Base-by-base conservation (phyloP, 35 echinoderm and acorn worm species). In the Ophiothrix spiculata region DNA sequence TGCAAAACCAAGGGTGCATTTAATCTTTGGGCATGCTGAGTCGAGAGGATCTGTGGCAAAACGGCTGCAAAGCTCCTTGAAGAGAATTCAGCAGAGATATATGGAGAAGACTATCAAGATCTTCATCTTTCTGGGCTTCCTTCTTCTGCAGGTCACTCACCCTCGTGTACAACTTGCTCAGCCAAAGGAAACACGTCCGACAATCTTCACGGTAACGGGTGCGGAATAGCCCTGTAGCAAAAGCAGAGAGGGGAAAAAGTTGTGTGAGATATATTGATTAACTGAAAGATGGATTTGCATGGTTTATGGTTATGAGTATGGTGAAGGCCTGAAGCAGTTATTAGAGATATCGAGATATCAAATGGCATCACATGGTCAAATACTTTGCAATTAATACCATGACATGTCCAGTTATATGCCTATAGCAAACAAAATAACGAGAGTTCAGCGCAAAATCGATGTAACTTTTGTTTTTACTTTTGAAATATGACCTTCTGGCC, bases 201-300 rank as follows among this genome's bases (percentile, higher is more conserved):
- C 94, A 97, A 77, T 97, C 94, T 29, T 93, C 94, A 29, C 91
- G 87, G 84, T 84, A 97, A 37, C 87, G 76, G 21, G 94, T 93
- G 39, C 77, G 83, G 79, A 97, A 93, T 73, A 97, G 49, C 74
- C 94, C 94, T 97, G 81, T 21, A 75, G 81, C 64, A 64, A 37
- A 29, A 25, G 78, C 38, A 60, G 42, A 14, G 21, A 35, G 25
- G 39, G 40, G 40, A 79, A n/a, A 37, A 8, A 36, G 2, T 36
- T 2, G 29, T 15, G 29, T 25, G 29, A 69, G 25, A 69, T 69
- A 2, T 12, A 28, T 69, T 69, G 29, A 6, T 69, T 69, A 54
- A 28, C 29, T 1, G 29, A 69, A 6, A n/a, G 25, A 69, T 69
- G 23, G 60, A 15, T 69, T 4, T 69, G 42, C n/a, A n/a, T n/a